phyloP scores from a whole-genome alignment of 2,888 invertebrate genomes.

The Habroteleia sp. region DNA sequence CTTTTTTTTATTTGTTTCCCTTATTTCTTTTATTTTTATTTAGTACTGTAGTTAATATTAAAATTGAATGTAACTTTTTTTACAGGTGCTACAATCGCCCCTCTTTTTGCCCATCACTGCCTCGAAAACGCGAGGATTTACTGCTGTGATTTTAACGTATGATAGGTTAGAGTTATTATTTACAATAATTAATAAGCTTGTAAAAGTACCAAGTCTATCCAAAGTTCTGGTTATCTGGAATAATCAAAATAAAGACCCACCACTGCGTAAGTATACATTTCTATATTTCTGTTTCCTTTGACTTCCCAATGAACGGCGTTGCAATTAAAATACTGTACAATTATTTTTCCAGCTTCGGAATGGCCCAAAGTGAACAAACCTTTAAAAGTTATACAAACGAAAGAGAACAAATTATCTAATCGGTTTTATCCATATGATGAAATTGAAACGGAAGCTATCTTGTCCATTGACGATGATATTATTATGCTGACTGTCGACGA shows the following conservation, averaged over 20 bases:
- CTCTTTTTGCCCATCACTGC: slow-evolving; percentile 93
- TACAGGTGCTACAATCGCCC: slow-evolving; percentile 85
- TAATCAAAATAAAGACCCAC: slow-evolving; percentile 95
- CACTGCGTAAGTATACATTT: slow-evolving; percentile 86
- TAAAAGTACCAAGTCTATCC: slow-evolving; percentile 92
- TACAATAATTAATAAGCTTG: slow-evolving; percentile 91
- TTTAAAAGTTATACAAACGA: slow-evolving; percentile 93
- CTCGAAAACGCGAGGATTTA: slow-evolving; percentile 93
- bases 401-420: slow-evolving; percentile 96
- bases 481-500: slow-evolving; percentile 97
- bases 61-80: slow-evolving; percentile 11
- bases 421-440: slow-evolving; percentile 97
- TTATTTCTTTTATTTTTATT: no score
- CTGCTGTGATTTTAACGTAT: slow-evolving; percentile 97
- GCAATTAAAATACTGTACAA: background rate
- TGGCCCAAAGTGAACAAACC: slow-evolving; percentile 96
- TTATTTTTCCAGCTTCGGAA: slow-evolving; percentile 86
- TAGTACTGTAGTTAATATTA: no score
- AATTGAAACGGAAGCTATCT: slow-evolving; percentile 97
- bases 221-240: slow-evolving; percentile 98
- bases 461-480: slow-evolving; percentile 98
- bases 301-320: no score
- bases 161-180: slow-evolving; percentile 95
- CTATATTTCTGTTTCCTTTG: no score
- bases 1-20: background rate